A percentile compares a stretch with the other conserved stretches of the same genome.
These are phyloP conservation scores for Deilephila porcellus DNA, from an alignment of 2,888 invertebrate genomes.

Conservation along the genomic window DNA sequence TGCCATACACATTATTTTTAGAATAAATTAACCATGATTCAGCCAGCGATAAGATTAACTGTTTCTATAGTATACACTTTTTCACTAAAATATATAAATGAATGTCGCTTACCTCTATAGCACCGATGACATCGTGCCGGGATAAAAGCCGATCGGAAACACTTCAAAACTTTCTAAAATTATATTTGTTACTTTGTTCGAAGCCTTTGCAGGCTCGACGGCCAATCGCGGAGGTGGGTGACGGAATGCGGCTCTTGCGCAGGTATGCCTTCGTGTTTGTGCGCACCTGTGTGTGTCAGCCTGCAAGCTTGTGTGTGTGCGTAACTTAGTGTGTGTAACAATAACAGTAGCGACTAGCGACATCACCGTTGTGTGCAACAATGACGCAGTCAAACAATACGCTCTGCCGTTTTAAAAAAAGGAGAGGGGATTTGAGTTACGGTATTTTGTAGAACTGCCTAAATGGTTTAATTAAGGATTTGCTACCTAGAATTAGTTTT, in stretches of 20 bases:
- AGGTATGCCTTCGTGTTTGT: slow-evolving; percentile 67
- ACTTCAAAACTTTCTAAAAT: slow-evolving; percentile 73
- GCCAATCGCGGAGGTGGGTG: slow-evolving; percentile 74
- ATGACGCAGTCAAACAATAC: slow-evolving; percentile 3
- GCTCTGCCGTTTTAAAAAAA: slow-evolving; percentile 37
- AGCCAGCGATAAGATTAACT: slow-evolving; percentile 38
- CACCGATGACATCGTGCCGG: slow-evolving; percentile 50
- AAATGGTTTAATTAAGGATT: not conserved
- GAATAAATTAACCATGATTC: slow-evolving; percentile 35
- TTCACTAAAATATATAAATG: not conserved
- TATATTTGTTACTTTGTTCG: slow-evolving; percentile 52
- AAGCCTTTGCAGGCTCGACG: slow-evolving; percentile 74
- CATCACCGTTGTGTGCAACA: not conserved
- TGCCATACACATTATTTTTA: slow-evolving; percentile 8
- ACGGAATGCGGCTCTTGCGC: slow-evolving; percentile 83
- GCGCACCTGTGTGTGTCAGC: slow-evolving; percentile 56
- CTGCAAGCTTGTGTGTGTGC: slow-evolving; percentile 47
- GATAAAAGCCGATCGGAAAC: slow-evolving; percentile 51
- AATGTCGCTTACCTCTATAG: slow-evolving; percentile 50
- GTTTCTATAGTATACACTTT: slow-evolving; percentile 3
- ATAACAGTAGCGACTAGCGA: slow-evolving; percentile 32
- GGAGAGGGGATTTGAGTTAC: slow-evolving; percentile 32
- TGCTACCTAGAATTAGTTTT: not conserved
- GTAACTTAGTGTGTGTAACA: slow-evolving; percentile 38
- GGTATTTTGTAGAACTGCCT: not conserved